Conservation (phyloP, 2,888 invertebrate species). For the Incurvaria masculella region DNA sequence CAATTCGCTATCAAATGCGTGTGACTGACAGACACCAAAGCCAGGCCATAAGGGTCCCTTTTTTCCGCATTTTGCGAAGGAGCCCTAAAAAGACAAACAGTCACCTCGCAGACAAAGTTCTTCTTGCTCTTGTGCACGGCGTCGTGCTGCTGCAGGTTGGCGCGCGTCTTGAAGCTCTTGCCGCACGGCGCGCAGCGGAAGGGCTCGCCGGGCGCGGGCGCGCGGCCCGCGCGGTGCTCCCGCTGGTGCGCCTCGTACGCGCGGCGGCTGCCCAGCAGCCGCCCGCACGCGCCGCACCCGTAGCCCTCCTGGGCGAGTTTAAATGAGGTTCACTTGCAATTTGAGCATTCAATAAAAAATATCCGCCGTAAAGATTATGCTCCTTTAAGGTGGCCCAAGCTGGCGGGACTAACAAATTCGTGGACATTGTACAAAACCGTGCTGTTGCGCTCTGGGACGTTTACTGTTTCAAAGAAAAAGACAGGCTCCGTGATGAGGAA, state of each 20-base stretch:
- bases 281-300: constrained; percentile 31
- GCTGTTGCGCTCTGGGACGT: no score
- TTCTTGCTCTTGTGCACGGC: constrained; percentile 26
- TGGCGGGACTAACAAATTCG: no score
- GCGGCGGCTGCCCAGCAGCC: constrained; percentile 29
- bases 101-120: constrained; percentile 43
- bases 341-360: no score
- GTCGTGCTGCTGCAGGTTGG: constrained; percentile 25
- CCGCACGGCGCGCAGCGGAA: constrained; percentile 36
- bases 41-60: no score
- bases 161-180: constrained; percentile 28
- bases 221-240: constrained; percentile 31
- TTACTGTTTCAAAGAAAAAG: no score
- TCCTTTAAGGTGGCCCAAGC: no score
- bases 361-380: no score
- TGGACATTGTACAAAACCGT: no score
- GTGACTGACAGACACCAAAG: no score
- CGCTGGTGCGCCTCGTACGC: constrained; percentile 33
- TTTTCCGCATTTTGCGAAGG: no score
- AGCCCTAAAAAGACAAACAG: constrained; percentile 12
- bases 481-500: no score
- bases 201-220: constrained; percentile 24
- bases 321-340: no score
- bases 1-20: not conserved
- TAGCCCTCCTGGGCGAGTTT: constrained; percentile 36